A percentile compares a stretch with the other conserved stretches of the same genome.
Evolutionary conservation across 2,888 invertebrate genomes (phyloP).

Genomic region (Aricia artaxerxes): DNA sequence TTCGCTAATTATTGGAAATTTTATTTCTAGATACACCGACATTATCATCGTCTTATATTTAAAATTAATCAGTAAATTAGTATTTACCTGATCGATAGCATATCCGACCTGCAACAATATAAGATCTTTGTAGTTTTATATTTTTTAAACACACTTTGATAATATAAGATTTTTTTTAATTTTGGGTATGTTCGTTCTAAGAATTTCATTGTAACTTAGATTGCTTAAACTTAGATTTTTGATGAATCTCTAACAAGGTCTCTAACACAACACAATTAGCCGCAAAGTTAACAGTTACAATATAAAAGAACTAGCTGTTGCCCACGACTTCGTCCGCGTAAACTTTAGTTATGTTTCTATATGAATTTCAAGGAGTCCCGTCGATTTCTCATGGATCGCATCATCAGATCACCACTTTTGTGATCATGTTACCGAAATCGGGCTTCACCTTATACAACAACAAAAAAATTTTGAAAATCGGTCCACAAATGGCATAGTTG

Average conservation of each 20-base stretch:
- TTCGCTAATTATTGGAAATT: too few species aligned
- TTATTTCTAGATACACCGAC: background rate
- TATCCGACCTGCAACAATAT: constrained; percentile 30
- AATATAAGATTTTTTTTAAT: background rate
- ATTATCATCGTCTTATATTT: background rate
- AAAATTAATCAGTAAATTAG: background rate
- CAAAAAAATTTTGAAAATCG: too few species aligned
- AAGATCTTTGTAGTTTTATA: constrained; percentile 12
- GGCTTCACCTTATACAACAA: too few species aligned
- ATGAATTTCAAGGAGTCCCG: too few species aligned
- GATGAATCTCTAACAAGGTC: background rate
- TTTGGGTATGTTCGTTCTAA: background rate
- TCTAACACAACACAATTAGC: background rate
- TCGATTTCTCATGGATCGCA: too few species aligned
- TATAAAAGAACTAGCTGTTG: background rate
- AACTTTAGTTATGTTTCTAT: too few species aligned
- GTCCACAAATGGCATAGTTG: too few species aligned
- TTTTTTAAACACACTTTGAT: background rate
- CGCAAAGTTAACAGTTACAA: background rate
- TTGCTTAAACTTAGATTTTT: background rate
- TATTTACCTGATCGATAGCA: constrained; percentile 28
- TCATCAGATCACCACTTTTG: too few species aligned
- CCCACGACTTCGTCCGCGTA: too few species aligned
- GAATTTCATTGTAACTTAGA: background rate
- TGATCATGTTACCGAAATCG: too few species aligned